These are phyloP conservation scores for Scaptomyza tumidula DNA, from an alignment of 2,888 invertebrate genomes.

Conservation along the genomic window DNA sequence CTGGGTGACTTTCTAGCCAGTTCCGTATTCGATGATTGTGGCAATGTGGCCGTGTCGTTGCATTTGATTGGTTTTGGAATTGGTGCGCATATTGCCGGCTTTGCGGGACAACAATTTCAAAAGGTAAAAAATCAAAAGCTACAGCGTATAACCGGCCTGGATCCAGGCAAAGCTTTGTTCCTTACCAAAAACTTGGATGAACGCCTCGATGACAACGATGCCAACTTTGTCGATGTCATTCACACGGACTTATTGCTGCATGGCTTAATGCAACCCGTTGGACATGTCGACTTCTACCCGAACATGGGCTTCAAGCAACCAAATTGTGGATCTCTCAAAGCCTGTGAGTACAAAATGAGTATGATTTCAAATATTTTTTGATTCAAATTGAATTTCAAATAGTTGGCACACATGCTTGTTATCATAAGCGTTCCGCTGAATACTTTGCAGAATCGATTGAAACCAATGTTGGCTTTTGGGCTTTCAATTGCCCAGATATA, in stretches of 20 bases:
- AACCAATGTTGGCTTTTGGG: constrained; percentile 79
- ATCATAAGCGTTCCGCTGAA: background rate
- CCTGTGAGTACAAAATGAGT: constrained; percentile 4
- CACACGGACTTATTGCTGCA: constrained; percentile 87
- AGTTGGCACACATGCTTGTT: background rate
- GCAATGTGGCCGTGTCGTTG: background rate
- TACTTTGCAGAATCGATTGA: background rate
- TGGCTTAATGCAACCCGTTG: constrained; percentile 85
- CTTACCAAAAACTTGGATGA: constrained; percentile 83
- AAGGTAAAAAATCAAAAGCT: background rate
- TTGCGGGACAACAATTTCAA: background rate
- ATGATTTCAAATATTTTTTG: background rate
- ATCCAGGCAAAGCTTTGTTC: constrained; percentile 88
- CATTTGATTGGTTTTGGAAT: background rate
- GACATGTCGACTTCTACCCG: constrained; percentile 86
- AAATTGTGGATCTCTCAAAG: constrained; percentile 84
- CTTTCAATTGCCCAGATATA: constrained; percentile 82
- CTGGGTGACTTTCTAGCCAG: background rate
- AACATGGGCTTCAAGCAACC: constrained; percentile 87
- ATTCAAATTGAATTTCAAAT: background rate
- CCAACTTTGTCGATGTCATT: constrained; percentile 87
- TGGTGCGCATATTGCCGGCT: background rate
- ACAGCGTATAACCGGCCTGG: background rate
- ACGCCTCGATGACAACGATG: constrained; percentile 86
- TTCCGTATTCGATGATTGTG: background rate